Evolutionary conservation across 2,888 invertebrate genomes (phyloP), one percentile per base, ranked within the genome.

Genomic region (Agapostemon virescens): DNA sequence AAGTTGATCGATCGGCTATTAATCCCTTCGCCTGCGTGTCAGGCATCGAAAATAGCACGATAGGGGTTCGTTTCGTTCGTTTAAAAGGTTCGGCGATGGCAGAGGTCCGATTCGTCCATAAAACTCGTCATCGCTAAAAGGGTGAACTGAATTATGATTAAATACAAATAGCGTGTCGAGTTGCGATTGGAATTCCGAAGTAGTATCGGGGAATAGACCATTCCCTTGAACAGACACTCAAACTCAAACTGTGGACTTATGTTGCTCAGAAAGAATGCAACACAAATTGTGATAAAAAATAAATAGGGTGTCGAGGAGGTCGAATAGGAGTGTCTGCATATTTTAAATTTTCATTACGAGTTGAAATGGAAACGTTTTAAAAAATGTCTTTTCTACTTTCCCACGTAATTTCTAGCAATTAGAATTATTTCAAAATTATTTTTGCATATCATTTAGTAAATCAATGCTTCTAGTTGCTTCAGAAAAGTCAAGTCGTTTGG

Each of bases 1-100:
- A 42, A 52, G 52, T 42, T n/a, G 33, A 69, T 75, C 30, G 68
- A 74, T 63, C 26, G 9, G 6, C 52, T 15, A 9, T 23, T 33
- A 30, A 20, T 71, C 40, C 64, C 26, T 73, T 58, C 5, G 15
- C 58, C 17, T 66, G 42, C 38, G 26, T 45, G 23, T 49, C 63
- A 26, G 49, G 20, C 58, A 20, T 20, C 26, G 58, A 42, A 33
- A 64, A 68, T 40, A 40, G 23, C 17, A 38, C n/a, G 20, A 15
- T 30, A 30, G 2, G 11, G 45, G 33, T 30, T 7, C 26, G 13
- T 45, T 66, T 63, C 63, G 33, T 17, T 61, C 17, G 11, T 9
- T 9, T 11, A 20, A 20, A 61, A 61, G 17, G n/a, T 63, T 36
- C 13, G 5, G 13, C 7, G 36, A 36, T 11, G n/a, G 11, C 13